Base-by-base conservation (phyloP, 2,888 invertebrate genomes). In the Cheilosia soror region DNA sequence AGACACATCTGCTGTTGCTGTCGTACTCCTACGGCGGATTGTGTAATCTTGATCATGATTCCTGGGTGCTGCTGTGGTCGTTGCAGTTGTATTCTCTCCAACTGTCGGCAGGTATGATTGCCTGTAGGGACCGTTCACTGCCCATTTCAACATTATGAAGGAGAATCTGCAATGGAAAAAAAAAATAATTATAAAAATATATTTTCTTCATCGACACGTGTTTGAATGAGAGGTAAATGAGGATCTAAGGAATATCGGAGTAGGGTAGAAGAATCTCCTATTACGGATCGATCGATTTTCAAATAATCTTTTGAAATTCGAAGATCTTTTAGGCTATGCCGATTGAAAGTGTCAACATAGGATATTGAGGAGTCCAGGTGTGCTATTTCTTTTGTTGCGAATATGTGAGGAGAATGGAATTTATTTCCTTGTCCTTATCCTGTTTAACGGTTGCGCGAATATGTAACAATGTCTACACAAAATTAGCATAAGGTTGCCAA, bases 111-210 rank as follows among this genome's bases (percentile, higher is more conserved):
- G 77, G 87, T 91, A 90, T 9, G 90, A 89, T 62, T 89, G 90
- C 57, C 91, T 89, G 20, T 66, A 76, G 37, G 91, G 88, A 88
- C 90, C 90, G 85, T 90, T 91, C 44, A 92, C 90, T 83, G 91
- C 90, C 92, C 92, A 92, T 89, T 92, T 92, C 73, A 91, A 88
- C 92, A 91, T 91, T 58, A 31, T 85, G n/a, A 73, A 27, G 33
- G 66, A 76, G 60, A 80, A 71, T 76, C 84, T 85, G 84, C 62
- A 80, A 73, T 20, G 33, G 29, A 15, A 31, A 63, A 58, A 44
- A 44, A 47, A 66, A 49, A 47, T 40, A 37, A 25, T 37, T 9
- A 77, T 79, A 47, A 44, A 69, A 58, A 33, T 80, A 51, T 73
- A 44, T n/a, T 72, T 63, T 58, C 81, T 6, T 63, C 20, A 25